Base-by-base conservation (phyloP, 2,888 invertebrate species). In the Tetheella fluctuosa region DNA sequence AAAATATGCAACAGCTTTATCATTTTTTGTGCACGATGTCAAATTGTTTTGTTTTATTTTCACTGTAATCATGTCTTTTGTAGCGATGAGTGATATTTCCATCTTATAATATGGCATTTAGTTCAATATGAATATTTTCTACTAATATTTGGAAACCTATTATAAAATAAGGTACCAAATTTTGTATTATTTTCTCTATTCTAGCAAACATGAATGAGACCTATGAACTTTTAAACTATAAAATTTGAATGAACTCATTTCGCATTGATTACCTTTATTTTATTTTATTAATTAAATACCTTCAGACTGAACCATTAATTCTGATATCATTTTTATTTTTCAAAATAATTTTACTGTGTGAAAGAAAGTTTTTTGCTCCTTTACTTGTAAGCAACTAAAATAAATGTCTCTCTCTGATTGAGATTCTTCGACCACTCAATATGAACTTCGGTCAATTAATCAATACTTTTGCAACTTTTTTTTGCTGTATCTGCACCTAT, bases 1-100 rank as follows among this genome's bases (percentile, higher is more conserved):
- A 54, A 37, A 13, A 54, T 39, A 39, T 54, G 23, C 34, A 34
- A 55, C 34, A 37, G 55, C 55, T n/a, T 2, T 34, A 23, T 30
- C 30, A 55, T 55, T 28, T 30, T 42, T 69, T 71, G 56, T 74
- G 74, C 74, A 74, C 71, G 74, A 64, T 57, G 62, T 54, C 28
- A 67, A 63, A 65, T 70, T 70, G 54, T 64, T 74, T 52, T 57
- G 55, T 62, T 73, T 70, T 39, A 67, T 64, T 74, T 67, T 57
- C 69, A 71, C 73, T 72, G 64, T 64, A 64, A 69, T 59, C 56
- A 60, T 56, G 55, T 55, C 15, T 55, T 55, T 55, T 20, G 55
- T 34, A 23, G 30, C 30, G 55, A 55, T 55, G 20, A 55, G 55
- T 34, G 23, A 23, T 53, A 53, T 23, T 55, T 54, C 7, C n/a